A percentile compares a stretch with the other conserved stretches of the same genome.
Conservation (phyloP, 2,888 invertebrate genomes). For the Candidula unifasciata region DNA sequence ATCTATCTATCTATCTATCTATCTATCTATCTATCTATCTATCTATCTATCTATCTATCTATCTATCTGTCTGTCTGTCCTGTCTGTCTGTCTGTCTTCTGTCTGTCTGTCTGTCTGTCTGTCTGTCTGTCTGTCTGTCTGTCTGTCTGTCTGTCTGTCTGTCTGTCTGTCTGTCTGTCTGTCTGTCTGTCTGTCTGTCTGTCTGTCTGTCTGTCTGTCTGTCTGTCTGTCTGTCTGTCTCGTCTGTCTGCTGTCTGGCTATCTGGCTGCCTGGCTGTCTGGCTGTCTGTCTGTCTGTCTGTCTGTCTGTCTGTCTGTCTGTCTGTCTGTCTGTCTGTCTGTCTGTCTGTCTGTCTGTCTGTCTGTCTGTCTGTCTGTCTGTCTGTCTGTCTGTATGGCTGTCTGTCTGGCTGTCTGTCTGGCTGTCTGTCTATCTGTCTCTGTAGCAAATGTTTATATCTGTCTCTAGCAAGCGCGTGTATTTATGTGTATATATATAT, state of each 20-base stretch:
- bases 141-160: not conserved
- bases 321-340: not conserved
- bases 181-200: not conserved
- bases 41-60: not conserved
- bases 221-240: not conserved
- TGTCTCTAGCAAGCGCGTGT: no score
- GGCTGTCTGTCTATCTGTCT: not conserved
- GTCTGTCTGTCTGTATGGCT: not conserved
- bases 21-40: not conserved
- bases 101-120: not conserved
- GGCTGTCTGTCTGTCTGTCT: not conserved
- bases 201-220: constrained; percentile 9
- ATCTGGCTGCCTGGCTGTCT: not conserved
- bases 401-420: not conserved
- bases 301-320: not conserved
- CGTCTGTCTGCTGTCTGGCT: not conserved
- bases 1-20: not conserved
- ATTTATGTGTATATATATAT: no score
- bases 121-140: not conserved
- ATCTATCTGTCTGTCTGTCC: not conserved
- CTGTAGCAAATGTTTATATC: no score
- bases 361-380: not conserved
- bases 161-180: not conserved
- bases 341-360: not conserved
- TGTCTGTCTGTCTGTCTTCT: not conserved